Percentiles rank a stretch among this genome's conserved stretches.
Conservation (phyloP, 2,888 invertebrate species). For the Exephanes ischioxanthus region DNA sequence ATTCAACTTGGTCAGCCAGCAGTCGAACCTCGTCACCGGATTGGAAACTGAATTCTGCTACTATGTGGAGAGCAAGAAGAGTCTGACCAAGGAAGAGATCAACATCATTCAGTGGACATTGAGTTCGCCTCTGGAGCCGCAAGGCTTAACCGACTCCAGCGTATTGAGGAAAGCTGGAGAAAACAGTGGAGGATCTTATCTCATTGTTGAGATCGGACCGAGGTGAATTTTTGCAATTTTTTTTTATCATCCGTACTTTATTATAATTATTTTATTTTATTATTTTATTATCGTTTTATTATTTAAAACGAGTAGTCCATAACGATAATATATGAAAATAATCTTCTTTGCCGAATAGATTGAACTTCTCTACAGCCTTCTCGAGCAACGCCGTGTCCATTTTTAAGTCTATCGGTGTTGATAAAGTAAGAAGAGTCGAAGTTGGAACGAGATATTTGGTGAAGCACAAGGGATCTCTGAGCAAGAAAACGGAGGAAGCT, state of each 20-base stretch:
- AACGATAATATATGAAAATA: not conserved
- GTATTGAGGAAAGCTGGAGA: conserved; percentile 81
- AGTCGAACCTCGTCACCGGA: conserved; percentile 82
- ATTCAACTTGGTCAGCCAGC: conserved; percentile 70
- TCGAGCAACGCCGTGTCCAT: conserved; percentile 99
- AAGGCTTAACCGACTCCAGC: conserved; percentile 87
- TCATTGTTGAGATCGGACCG: conserved; percentile 95
- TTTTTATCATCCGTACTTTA: conserved; percentile 14
- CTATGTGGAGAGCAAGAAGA: conserved; percentile 88
- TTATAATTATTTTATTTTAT: not conserved
- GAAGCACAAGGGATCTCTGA: conserved; percentile 84
- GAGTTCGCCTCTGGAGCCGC: conserved; percentile 89
- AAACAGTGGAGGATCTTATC: conserved; percentile 70
- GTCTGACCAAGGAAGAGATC: conserved; percentile 87
- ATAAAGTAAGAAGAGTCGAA: conserved; percentile 92
- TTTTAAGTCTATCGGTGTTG: conserved; percentile 93
- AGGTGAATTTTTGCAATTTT: conserved; percentile 86
- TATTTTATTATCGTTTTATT: not conserved
- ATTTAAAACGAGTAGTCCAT: not conserved
- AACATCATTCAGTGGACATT: conserved; percentile 92
- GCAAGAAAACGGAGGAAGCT: conserved; percentile 80
- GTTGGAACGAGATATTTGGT: conserved; percentile 92
- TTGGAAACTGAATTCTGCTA: conserved; percentile 92
- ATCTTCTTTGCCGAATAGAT: conserved; percentile 85
- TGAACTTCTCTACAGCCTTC: conserved; percentile 97